Evolutionary conservation across 2,797 vertebrate genomes (phyloP), one percentile per base, ranked within the genome.

Genomic region (Helostoma temminkii): DNA sequence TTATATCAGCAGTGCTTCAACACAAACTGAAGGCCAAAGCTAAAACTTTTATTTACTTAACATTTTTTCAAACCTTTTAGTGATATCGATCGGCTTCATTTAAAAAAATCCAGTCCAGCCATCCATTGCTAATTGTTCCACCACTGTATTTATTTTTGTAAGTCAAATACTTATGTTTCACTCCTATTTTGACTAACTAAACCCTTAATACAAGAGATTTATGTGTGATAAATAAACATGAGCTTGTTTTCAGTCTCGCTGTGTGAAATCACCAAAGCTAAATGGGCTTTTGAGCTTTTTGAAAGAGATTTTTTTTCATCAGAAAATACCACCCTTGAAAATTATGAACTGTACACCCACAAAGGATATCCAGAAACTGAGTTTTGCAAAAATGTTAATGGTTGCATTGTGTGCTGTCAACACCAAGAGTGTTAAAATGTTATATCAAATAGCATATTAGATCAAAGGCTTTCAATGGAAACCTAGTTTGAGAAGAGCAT

Each of bases 141-240:
- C 8, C 10, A 6, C 45, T 26, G 18, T 50, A 58, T 60, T 63
- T 76, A 54, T 30, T 58, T 81, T 68, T 63, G 39, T 22, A 37
- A 75, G 76, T 63, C 43, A 39, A 59, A 71, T 28, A 43, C 30
- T 75, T 63, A 24, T 25, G n/a, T 71, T 83, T 80, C 21, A 4
- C 61, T 66, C 22, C 22, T 19, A 37, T 71, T 71, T 62, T 28
- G 42, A 73, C 62, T 4, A 59, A 75, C 60, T 41, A 61, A 68
- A 59, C 72, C 75, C 70, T 58, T 49, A 49, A 61, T 85, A 52
- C 43, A 59, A 81, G 66, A 65, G 71, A 71, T 77, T 73, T 66
- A 73, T 74, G 24, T 19, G 60, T 26, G 57, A 80, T 89, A 74
- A 83, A 88, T 89, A 88, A 88, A 89, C 83, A 89, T 78, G 80